Evolutionary conservation across 2,888 invertebrate species (phyloP).

Genomic region (Synergus japonicus): DNA sequence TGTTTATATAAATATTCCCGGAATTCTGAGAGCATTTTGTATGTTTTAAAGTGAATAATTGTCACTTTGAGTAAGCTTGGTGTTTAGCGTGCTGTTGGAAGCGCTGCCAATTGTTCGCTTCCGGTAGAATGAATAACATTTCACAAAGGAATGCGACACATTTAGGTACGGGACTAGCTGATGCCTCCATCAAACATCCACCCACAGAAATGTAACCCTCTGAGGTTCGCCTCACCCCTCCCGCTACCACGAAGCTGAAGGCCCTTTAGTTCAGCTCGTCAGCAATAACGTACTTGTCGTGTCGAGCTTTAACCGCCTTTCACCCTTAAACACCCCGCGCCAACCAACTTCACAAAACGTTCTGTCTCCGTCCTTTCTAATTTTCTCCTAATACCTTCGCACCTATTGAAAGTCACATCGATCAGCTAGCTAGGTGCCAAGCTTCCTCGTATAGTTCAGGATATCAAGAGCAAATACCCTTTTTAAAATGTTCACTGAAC

Average conservation of each 20-base stretch:
- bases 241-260: constrained; percentile 11
- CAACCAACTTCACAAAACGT: constrained; percentile 7
- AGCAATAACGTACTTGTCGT: constrained; percentile 32
- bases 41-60: neutral
- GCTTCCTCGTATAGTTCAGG: constrained; percentile 20
- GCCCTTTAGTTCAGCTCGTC: constrained; percentile 22
- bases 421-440: constrained; percentile 27
- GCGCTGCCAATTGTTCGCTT: constrained; percentile 12
- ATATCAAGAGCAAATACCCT: constrained; percentile 14
- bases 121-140: constrained; percentile 31
- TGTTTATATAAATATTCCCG: neutral
- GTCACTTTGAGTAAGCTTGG: constrained; percentile 15
- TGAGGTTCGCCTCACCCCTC: neutral
- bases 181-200: constrained; percentile 39
- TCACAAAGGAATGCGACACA: constrained; percentile 33
- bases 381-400: constrained; percentile 22
- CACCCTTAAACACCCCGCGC: neutral
- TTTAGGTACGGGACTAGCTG: constrained; percentile 19
- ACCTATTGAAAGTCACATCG: constrained; percentile 31
- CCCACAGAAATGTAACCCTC: constrained; percentile 32
- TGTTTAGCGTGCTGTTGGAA: constrained; percentile 12
- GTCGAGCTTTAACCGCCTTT: constrained; percentile 3
- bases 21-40: neutral
- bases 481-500: constrained; percentile 28
- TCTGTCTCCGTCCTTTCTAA: constrained; percentile 37